Base-by-base conservation (phyloP, 2,888 invertebrate species). In the Meghimatium bilineatum region DNA sequence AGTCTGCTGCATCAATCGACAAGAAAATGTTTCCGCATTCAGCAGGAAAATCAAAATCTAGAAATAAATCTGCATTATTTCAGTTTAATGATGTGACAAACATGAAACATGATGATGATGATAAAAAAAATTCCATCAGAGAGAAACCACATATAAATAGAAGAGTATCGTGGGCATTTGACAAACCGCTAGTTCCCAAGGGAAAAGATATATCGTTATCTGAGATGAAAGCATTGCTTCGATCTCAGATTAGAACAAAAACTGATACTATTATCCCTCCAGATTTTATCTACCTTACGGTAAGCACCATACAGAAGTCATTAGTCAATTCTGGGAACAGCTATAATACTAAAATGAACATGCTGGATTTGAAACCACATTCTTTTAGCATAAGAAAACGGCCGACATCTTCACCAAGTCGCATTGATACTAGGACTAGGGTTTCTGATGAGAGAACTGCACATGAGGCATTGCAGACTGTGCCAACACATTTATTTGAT, bases 131-230 rank as follows among this genome's bases (percentile, higher is more conserved):
- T n/a, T 87, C 88, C 12, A 87, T 88, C 26, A 90, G 89, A 81
- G 87, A 88, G 32, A 88, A 88, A 36, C 88, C 89, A 12, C 82
- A 81, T 36, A 85, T 90, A 5, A 87, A 87, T 52, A 86, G 91
- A 49, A 86, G 93, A 83, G 90, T 92, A 1, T 93, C 93, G 12
- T 93, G 93, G 93, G 93, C 93, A 8, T 93, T 93, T 88, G 92
- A 93, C 80, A 89, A 89, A 77, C 91, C 92, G 0, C 69, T 89
- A 32, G 82, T 91, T 60, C 89, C 91, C 52, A 89, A 88, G 52
- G 86, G 89, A 29, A 91, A 90, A 75, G 90, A 90, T 36, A 88
- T 92, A 69, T 88, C 89, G 17, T 87, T 93, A 77, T 89, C 91
- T 12, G 93, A 93, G 82, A 93, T 91, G 34, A 93, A 93, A 85